Conservation (phyloP, 2,888 invertebrate species). For the Spatulosminthurus flaviceps region DNA sequence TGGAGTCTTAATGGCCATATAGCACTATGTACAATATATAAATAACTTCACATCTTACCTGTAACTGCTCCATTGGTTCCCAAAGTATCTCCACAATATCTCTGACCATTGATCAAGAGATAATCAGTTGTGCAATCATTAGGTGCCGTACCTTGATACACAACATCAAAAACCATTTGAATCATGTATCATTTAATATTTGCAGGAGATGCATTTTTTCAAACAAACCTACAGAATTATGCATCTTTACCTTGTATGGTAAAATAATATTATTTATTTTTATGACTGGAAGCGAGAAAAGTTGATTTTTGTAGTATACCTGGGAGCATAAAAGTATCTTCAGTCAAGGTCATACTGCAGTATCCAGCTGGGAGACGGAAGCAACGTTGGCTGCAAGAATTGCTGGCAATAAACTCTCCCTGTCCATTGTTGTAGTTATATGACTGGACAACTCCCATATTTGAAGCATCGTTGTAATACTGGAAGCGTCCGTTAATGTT, state of each 20-base stretch:
- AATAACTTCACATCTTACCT: constrained; percentile 23
- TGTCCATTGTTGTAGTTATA: constrained; percentile 72
- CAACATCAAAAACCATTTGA: neutral
- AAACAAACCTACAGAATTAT: no score
- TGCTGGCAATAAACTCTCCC: constrained; percentile 56
- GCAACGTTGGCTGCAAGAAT: constrained; percentile 52
- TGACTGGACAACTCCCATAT: constrained; percentile 73
- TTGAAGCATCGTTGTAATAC: neutral
- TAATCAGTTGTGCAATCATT: constrained; percentile 54
- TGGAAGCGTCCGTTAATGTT: neutral
- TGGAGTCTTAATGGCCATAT: no score
- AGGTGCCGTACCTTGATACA: constrained; percentile 55
- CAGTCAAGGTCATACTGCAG: constrained; percentile 57
- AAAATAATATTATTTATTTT: no score
- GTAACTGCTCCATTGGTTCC: constrained; percentile 19
- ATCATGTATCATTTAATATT: no score
- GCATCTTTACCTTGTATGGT: no score
- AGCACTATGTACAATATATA: no score
- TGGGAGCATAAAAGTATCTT: constrained; percentile 30
- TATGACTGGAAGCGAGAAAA: no score
- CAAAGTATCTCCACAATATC: constrained; percentile 58
- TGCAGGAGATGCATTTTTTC: no score
- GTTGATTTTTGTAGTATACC: no score
- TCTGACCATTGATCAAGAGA: constrained; percentile 48
- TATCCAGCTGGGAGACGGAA: constrained; percentile 53